Percentiles rank a stretch among this genome's conserved stretches.
Conservation (phyloP, 2,113 vertebrate species). For the Brachyhypopomus occidentalis region DNA sequence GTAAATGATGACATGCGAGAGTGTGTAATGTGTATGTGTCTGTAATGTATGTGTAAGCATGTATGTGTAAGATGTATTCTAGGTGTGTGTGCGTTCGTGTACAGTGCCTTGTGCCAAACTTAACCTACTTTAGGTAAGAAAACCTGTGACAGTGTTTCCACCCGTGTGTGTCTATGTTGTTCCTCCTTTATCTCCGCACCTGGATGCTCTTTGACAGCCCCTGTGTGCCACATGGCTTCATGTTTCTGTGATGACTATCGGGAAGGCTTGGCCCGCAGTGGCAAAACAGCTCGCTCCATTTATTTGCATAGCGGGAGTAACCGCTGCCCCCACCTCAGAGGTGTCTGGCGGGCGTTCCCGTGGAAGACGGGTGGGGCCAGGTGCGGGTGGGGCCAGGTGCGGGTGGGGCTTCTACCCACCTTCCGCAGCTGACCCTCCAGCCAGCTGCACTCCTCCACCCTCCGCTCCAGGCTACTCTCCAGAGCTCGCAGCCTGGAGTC, state of each 20-base stretch:
- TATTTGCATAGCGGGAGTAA: conserved; percentile 32
- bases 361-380: neutral
- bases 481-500: conserved; percentile 80
- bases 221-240: conserved; percentile 32
- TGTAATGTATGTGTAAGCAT: too few species aligned
- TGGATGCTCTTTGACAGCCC: conserved; percentile 30
- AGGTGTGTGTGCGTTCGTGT: too few species aligned
- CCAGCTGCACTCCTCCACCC: conserved; percentile 71
- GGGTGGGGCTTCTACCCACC: conserved; percentile 51
- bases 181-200: conserved; percentile 20
- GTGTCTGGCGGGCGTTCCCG: conserved; percentile 13
- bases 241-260: conserved; percentile 40
- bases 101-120: too few species aligned
- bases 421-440: conserved; percentile 75
- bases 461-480: conserved; percentile 66
- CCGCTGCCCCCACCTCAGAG: conserved; percentile 15
- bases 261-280: conserved; percentile 13
- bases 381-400: too few species aligned
- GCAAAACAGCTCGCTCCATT: conserved; percentile 33
- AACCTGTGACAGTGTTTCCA: conserved; percentile 11
- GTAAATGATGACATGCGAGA: too few species aligned
- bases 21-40: too few species aligned
- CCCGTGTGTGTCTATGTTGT: conserved; percentile 11
- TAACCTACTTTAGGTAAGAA: neutral
- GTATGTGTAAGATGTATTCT: too few species aligned